Conservation (phyloP, 2,113 vertebrate genomes). For the Dipodomys ordii region DNA sequence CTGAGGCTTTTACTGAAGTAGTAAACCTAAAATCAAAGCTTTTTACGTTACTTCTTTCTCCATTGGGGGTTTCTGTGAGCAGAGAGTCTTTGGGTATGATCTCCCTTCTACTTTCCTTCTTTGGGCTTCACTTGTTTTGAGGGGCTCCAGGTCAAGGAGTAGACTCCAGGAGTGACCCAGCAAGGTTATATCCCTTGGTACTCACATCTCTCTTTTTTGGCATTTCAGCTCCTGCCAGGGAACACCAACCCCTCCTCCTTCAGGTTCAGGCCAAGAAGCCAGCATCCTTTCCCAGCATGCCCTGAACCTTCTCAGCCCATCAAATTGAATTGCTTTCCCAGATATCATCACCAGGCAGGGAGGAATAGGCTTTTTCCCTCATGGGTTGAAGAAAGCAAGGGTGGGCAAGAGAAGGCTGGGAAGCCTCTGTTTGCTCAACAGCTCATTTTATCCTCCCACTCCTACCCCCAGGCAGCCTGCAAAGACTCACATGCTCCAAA, state of each 20-base stretch:
- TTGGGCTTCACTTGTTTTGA: neutral
- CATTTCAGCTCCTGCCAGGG: neutral
- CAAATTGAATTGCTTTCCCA: constrained; percentile 62
- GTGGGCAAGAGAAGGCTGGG: neutral
- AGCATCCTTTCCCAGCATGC: constrained; percentile 36
- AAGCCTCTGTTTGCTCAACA: neutral
- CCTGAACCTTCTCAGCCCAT: neutral
- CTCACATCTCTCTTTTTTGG: neutral
- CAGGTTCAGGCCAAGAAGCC: constrained; percentile 34
- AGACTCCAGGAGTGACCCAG: neutral
- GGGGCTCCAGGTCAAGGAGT: neutral
- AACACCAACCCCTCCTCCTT: neutral
- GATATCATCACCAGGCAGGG: neutral
- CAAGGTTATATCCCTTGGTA: neutral
- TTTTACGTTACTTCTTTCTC: neutral
- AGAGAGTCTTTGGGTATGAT: neutral
- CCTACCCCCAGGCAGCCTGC: neutral
- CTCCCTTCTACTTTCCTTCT: neutral
- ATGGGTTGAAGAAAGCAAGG: neutral
- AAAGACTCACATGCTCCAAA: constrained; percentile 4
- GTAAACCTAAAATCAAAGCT: constrained; percentile 1
- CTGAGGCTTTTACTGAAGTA: neutral
- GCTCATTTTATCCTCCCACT: neutral
- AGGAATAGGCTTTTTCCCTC: neutral
- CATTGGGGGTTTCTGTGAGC: neutral